phyloP scores from a whole-genome alignment of 2,888 invertebrate genomes.

The Platycnemis pennipes region DNA sequence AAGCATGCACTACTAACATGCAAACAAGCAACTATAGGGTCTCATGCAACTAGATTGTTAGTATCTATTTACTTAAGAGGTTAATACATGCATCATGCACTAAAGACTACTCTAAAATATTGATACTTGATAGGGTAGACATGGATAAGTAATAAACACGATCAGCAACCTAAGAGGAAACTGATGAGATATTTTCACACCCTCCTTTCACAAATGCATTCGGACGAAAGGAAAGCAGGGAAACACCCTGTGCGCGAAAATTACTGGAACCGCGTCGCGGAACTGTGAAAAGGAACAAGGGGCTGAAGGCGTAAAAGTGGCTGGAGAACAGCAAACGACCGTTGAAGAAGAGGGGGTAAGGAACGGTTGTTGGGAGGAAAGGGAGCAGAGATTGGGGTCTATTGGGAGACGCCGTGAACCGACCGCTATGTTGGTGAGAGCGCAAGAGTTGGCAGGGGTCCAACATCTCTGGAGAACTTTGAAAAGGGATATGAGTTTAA shows the following conservation, averaged over 20 bases:
- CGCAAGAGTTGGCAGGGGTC: conserved; percentile 44
- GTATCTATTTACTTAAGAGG: too few relatives aligned
- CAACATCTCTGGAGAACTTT: conserved; percentile 58
- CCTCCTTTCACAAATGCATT: neutral
- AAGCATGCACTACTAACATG: too few relatives aligned
- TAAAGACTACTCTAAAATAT: too few relatives aligned
- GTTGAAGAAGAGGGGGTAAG: neutral
- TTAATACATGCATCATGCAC: too few relatives aligned
- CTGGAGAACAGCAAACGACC: neutral
- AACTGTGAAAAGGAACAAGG: neutral
- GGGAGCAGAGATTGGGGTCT: neutral
- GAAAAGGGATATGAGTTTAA: conserved; percentile 64
- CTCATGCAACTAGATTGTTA: too few relatives aligned
- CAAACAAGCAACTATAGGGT: too few relatives aligned
- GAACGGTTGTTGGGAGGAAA: conserved; percentile 25
- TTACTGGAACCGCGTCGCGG: neutral
- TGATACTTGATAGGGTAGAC: too few relatives aligned
- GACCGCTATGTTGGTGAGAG: neutral
- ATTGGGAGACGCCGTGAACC: neutral
- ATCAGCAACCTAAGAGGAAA: too few relatives aligned
- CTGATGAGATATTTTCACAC: too few relatives aligned
- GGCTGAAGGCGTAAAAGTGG: neutral
- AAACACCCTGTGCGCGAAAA: neutral
- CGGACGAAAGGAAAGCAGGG: neutral
- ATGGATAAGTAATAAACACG: too few relatives aligned